Conservation (phyloP, 2,797 vertebrate genomes). For the Toxotes lorentzi region DNA sequence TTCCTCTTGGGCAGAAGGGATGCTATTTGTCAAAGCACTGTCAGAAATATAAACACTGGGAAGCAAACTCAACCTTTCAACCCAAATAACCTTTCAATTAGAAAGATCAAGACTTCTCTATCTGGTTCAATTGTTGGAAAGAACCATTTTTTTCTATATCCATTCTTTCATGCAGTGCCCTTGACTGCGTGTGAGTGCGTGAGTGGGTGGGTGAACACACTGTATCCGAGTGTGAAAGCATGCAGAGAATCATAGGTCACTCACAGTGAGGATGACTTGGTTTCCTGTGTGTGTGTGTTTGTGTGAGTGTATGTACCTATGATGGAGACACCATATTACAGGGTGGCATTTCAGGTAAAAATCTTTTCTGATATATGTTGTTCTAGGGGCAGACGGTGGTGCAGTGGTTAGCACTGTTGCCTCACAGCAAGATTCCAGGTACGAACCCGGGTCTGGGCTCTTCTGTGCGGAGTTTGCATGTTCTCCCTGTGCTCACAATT, state of each 20-base stretch:
- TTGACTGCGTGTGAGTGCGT: constrained; percentile 5
- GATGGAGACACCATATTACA: neutral
- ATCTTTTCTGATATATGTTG: too few species aligned
- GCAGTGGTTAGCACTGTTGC: too few species aligned
- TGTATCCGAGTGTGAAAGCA: constrained; percentile 47
- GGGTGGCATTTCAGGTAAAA: neutral
- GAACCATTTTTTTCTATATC: constrained; percentile 9
- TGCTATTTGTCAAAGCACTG: neutral
- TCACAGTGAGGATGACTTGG: constrained; percentile 22
- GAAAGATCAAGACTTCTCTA: constrained; percentile 7
- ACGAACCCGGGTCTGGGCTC: too few species aligned
- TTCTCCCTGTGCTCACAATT: too few species aligned
- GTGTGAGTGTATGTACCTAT: neutral
- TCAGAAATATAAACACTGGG: neutral
- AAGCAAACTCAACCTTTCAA: constrained; percentile 19
- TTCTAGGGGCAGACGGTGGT: too few species aligned
- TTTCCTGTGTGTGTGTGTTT: constrained; percentile 7
- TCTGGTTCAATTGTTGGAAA: constrained; percentile 23
- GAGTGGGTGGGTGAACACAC: constrained; percentile 41
- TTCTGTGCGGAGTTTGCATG: too few species aligned
- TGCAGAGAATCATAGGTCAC: constrained; percentile 53
- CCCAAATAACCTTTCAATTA: constrained; percentile 6
- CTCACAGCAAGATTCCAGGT: too few species aligned
- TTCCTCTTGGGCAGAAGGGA: neutral
- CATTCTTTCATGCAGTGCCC: constrained; percentile 5